Evolutionary conservation across 2,113 vertebrate genomes (phyloP).

Genomic region (Triplophysa rosa): DNA sequence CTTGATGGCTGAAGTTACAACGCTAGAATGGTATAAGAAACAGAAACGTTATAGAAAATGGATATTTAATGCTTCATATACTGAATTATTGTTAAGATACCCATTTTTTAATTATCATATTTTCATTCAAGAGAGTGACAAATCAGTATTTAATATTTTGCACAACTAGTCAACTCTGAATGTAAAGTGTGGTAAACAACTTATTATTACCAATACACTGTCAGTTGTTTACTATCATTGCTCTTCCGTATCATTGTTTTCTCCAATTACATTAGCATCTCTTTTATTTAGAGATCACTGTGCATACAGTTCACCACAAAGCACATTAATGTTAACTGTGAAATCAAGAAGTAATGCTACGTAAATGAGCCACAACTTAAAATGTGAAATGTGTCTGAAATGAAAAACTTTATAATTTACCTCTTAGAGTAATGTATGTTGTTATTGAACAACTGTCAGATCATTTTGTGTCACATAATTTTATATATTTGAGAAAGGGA

Average conservation of each 20-base stretch:
- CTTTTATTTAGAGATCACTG: neutral
- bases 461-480: neutral
- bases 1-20: neutral
- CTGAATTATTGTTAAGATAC: neutral
- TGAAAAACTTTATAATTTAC: neutral
- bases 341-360: conserved; percentile 13
- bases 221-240: conserved; percentile 7
- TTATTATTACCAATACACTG: neutral
- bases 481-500: conserved; percentile 15
- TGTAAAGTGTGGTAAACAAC: neutral
- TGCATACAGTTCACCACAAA: neutral
- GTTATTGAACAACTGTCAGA: neutral
- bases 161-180: neutral
- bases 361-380: neutral
- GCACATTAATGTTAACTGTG: conserved; percentile 17
- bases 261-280: conserved; percentile 1
- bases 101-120: no score
- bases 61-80: neutral
- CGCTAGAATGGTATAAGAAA: neutral
- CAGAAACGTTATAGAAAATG: neutral
- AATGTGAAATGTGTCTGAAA: conserved; percentile 20
- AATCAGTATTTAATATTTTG: neutral
- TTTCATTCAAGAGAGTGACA: neutral
- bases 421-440: neutral
- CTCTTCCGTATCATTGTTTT: neutral